Evolutionary conservation across 2,888 invertebrate species (phyloP).

Genomic region (Frankliniella fusca): DNA sequence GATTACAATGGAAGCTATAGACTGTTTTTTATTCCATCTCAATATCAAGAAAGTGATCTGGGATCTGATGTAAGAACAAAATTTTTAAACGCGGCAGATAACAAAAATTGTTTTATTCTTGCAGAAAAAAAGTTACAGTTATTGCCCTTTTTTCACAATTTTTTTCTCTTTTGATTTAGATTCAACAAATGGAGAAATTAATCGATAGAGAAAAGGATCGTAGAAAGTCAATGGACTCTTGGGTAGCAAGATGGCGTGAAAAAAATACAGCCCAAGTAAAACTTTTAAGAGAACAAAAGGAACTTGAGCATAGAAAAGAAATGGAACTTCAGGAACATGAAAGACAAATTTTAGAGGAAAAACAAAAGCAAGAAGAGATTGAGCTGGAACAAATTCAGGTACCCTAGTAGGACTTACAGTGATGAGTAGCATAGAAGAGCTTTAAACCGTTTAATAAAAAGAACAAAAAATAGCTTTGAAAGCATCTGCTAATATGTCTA

Average conservation of each 20-base stretch:
- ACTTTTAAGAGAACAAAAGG: not conserved
- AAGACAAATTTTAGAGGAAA: not conserved
- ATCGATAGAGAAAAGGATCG: not conserved
- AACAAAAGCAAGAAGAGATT: not conserved
- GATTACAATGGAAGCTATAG: conserved; percentile 38
- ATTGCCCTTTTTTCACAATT: not conserved
- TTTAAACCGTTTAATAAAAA: too few relatives aligned
- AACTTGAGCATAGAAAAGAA: not conserved
- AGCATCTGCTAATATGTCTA: not conserved
- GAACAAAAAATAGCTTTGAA: not conserved
- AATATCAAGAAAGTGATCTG: conserved; percentile 44
- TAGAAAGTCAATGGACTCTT: not conserved
- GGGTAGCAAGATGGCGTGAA: conserved; percentile 11
- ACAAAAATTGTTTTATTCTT: not conserved
- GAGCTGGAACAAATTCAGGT: conserved; percentile 6
- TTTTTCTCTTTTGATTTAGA: not conserved
- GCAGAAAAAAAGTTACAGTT: not conserved
- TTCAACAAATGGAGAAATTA: conserved; percentile 3
- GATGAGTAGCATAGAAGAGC: too few relatives aligned
- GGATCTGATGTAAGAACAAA: not conserved
- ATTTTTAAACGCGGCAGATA: too few relatives aligned
- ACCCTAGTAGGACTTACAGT: not conserved
- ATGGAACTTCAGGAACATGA: not conserved
- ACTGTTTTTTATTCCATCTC: conserved; percentile 39
- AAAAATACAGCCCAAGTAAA: conserved; percentile 14